phyloP scores from a whole-genome alignment of 2,797 vertebrate genomes.

The Threskiornis aethiopicus region DNA sequence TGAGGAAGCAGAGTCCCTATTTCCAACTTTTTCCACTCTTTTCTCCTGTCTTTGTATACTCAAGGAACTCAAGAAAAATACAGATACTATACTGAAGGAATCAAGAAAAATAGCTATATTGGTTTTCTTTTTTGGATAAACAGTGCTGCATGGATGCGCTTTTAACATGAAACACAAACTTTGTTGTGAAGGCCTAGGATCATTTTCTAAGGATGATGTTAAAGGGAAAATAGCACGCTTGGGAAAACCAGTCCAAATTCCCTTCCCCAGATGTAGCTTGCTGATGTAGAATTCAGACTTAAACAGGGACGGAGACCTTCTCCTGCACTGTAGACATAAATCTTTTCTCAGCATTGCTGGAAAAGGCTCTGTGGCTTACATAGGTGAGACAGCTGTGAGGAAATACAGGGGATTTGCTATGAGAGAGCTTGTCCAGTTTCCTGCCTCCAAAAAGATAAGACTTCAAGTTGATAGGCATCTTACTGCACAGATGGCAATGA shows the following conservation, averaged over 20 bases:
- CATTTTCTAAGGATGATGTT: not conserved
- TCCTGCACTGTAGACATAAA: not conserved
- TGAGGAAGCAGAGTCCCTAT: not conserved
- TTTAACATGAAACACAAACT: slow-evolving; percentile 1
- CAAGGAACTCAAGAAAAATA: not conserved
- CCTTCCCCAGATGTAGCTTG: not conserved
- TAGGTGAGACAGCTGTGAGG: slow-evolving; percentile 17
- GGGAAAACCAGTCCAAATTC: not conserved
- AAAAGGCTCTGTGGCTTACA: not conserved
- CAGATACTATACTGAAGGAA: not conserved
- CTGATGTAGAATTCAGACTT: slow-evolving; percentile 1
- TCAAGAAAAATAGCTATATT: not conserved
- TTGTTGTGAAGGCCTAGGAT: not conserved
- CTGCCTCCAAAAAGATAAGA: not conserved
- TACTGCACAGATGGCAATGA: not conserved
- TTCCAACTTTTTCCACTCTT: not conserved
- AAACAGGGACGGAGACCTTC: not conserved
- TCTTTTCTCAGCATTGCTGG: not conserved
- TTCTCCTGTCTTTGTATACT: not conserved
- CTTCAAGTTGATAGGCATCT: not conserved
- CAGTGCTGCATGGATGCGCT: not conserved
- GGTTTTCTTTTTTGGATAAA: not conserved
- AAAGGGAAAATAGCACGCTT: not conserved
- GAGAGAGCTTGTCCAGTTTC: not conserved
- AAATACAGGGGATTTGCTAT: not conserved